Conservation (phyloP, 2,113 vertebrate genomes). For the Enhydra lutris region DNA sequence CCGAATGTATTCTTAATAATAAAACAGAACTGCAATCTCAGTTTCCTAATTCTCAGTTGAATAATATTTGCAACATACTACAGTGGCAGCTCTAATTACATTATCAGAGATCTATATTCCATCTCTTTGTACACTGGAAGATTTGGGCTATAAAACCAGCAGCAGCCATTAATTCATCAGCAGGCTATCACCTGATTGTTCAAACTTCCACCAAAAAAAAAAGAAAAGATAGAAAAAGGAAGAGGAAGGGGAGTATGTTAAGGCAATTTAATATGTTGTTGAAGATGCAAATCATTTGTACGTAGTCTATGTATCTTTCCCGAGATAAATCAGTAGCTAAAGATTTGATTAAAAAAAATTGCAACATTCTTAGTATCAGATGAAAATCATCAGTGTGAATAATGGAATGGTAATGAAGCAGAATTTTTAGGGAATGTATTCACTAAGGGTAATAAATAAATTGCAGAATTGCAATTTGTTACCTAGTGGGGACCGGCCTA, state of each 20-base stretch:
- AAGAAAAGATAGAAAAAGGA: neutral
- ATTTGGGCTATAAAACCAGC: neutral
- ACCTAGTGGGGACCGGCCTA: neutral
- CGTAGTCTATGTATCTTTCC: neutral
- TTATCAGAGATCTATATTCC: neutral
- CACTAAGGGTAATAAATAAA: neutral
- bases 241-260: rapidly evolving
- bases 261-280: neutral
- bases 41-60: neutral
- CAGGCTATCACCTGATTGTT: neutral
- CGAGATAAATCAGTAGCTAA: neutral
- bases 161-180: neutral
- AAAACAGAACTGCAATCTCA: neutral
- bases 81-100: neutral
- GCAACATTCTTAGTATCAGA: neutral
- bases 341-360: neutral
- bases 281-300: neutral
- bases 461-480: neutral
- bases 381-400: neutral
- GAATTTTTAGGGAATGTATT: neutral
- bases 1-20: neutral
- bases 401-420: neutral
- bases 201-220: neutral
- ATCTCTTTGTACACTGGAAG: neutral
- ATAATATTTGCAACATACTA: neutral